Percentiles rank a stretch among this genome's conserved stretches.
phyloP scores from a whole-genome alignment of 2,113 vertebrate genomes.

The Galbula dea region DNA sequence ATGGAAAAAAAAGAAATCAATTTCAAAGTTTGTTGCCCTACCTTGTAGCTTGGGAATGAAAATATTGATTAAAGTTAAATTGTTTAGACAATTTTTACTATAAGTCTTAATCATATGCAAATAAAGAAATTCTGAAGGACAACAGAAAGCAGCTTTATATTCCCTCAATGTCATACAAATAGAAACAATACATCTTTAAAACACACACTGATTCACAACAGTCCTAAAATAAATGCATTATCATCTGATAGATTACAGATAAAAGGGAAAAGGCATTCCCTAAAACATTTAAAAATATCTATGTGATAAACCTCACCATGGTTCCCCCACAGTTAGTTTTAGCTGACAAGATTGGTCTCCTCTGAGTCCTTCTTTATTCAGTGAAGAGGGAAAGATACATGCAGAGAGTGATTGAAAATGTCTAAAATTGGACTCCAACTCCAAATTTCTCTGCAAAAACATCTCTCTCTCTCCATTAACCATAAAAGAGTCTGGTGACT shows the following conservation, averaged over 20 bases:
- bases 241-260: not conserved
- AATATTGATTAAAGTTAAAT: constrained; percentile 28
- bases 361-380: not conserved
- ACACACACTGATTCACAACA: not conserved
- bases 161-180: not conserved
- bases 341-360: not conserved
- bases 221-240: not conserved
- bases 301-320: fast-evolving
- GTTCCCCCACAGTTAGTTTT: not conserved
- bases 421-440: not conserved
- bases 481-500: not conserved
- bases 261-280: not conserved
- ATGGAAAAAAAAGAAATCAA: not conserved
- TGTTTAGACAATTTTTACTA: not conserved
- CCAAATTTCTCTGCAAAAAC: not conserved
- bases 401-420: not conserved
- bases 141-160: not conserved
- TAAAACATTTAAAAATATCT: not conserved
- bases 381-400: not conserved
- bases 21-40: not conserved
- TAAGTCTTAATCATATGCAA: not conserved
- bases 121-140: not conserved
- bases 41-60: not conserved
- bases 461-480: not conserved
- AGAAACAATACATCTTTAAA: not conserved